phyloP scores from a whole-genome alignment of 2,888 invertebrate genomes.

The Ptychoptera contaminata region DNA sequence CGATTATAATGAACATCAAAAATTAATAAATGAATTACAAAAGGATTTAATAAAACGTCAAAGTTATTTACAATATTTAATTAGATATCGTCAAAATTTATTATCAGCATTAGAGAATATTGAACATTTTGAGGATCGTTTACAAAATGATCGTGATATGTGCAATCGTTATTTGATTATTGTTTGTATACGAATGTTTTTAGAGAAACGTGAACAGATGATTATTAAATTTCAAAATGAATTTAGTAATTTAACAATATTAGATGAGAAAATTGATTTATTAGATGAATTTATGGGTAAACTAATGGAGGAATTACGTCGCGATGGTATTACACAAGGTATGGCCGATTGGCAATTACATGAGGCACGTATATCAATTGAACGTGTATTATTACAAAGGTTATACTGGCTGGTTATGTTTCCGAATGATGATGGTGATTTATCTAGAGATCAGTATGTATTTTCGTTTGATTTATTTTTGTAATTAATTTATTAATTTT shows the following conservation, averaged over 20 bases:
- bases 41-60: constrained; percentile 62
- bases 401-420: constrained; percentile 88
- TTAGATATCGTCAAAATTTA: constrained; percentile 62
- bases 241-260: constrained; percentile 60
- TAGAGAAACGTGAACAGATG: constrained; percentile 58
- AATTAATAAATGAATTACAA: constrained; percentile 54
- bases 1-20: constrained; percentile 52
- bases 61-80: constrained; percentile 69
- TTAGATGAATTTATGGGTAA: constrained; percentile 66
- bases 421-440: constrained; percentile 93
- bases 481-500: not conserved
- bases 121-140: constrained; percentile 42
- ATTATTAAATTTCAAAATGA: constrained; percentile 63
- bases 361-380: constrained; percentile 67
- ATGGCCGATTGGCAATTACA: constrained; percentile 43
- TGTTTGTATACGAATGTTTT: constrained; percentile 63
- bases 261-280: constrained; percentile 84
- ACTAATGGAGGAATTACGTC: constrained; percentile 50
- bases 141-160: constrained; percentile 52
- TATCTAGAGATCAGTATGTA: constrained; percentile 66
- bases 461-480: not conserved
- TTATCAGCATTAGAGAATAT: constrained; percentile 58
- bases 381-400: constrained; percentile 77
- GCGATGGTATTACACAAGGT: constrained; percentile 59
- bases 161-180: constrained; percentile 57